Conservation (phyloP, 92 coral and sea anemone species). For the Metridium senile region DNA sequence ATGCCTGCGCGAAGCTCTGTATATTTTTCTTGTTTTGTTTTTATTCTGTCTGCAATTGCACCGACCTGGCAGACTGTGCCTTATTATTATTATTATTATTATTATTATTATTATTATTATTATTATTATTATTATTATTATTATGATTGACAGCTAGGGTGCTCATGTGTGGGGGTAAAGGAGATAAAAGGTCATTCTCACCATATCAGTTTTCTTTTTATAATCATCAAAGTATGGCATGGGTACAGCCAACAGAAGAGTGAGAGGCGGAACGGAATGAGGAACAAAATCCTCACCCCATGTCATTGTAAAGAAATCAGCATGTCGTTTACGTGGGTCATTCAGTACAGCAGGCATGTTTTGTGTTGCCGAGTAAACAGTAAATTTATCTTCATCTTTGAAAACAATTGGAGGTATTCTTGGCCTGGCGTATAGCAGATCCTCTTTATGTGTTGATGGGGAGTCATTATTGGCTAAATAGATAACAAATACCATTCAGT, state of each 20-base stretch:
- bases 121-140: no score
- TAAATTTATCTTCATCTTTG: constrained; percentile 77
- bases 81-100: no score
- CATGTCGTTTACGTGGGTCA: constrained; percentile 87
- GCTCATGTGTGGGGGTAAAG: no score
- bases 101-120: no score
- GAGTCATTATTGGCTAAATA: constrained; percentile 11
- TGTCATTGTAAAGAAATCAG: constrained; percentile 88
- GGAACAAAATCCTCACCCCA: constrained; percentile 98
- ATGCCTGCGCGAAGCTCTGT: no score
- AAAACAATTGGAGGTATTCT: constrained; percentile 88
- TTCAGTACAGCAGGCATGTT: constrained; percentile 94
- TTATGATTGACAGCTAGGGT: no score
- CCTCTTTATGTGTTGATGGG: constrained; percentile 45
- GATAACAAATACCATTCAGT: neutral
- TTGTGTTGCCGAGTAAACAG: constrained; percentile 93
- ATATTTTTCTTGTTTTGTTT: no score
- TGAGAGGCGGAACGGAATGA: constrained; percentile 87
- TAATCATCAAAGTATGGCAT: constrained; percentile 78
- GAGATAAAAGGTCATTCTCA: no score
- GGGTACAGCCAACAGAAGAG: constrained; percentile 81
- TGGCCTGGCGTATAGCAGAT: constrained; percentile 76
- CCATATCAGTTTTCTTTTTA: constrained; percentile 80
- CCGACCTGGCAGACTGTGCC: no score
- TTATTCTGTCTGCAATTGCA: no score